Evolutionary conservation across 2,888 invertebrate genomes (phyloP).

Genomic region (Euclidia mi): DNA sequence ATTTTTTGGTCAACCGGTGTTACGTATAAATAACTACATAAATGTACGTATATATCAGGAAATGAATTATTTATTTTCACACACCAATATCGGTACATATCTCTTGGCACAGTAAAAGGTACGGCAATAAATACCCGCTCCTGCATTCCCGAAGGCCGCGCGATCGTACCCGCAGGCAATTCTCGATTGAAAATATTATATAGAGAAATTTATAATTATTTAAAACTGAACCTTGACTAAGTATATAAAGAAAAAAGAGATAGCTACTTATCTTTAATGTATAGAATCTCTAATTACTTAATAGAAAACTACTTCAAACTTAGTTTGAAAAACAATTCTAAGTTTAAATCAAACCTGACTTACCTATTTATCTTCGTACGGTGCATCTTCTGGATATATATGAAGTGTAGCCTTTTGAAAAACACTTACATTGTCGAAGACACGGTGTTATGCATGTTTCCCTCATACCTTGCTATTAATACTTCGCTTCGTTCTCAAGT

Average conservation of each 20-base stretch:
- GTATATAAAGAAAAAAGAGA: neutral
- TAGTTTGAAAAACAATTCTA: too few species aligned
- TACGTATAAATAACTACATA: neutral
- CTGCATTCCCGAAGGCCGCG: constrained; percentile 25
- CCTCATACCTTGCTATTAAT: too few species aligned
- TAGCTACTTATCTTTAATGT: too few species aligned
- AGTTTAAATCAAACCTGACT: too few species aligned
- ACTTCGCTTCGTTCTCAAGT: too few species aligned
- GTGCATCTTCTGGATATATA: too few species aligned
- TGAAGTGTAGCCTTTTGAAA: too few species aligned
- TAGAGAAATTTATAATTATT: constrained; percentile 32
- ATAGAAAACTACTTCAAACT: too few species aligned
- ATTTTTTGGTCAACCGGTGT: constrained; percentile 2
- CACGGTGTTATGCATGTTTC: too few species aligned
- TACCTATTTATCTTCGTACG: too few species aligned
- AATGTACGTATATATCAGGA: neutral
- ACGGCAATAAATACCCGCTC: constrained; percentile 40
- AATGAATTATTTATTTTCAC: constrained; percentile 13
- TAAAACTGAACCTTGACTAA: neutral
- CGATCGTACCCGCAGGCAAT: constrained; percentile 29
- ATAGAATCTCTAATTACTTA: too few species aligned
- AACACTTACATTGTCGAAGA: too few species aligned
- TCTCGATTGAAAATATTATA: constrained; percentile 41
- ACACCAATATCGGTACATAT: constrained; percentile 27
- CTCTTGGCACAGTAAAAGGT: constrained; percentile 26